Base-by-base conservation (phyloP, 2,113 vertebrate species). In the Polypterus senegalus region DNA sequence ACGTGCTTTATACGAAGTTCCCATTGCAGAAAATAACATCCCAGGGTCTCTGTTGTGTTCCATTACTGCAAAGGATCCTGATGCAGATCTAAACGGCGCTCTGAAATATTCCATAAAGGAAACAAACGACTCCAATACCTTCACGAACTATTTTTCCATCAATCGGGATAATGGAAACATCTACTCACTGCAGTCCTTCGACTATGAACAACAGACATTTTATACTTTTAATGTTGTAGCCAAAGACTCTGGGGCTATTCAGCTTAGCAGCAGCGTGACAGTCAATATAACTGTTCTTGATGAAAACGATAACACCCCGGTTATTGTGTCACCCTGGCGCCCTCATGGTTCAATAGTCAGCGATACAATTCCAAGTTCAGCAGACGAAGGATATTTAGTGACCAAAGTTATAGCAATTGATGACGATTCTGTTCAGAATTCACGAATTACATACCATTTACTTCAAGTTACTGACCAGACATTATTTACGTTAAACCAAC, bases 121-220 rank as follows among this genome's bases (percentile, higher is more conserved):
- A 61, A 77, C 66, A 55, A 70, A 75, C 55, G 75, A 76, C 10
- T 67, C 65, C 48, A 75, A 79, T 65, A 75, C 74, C 44, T 76
- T 79, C 68, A 76, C 78, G 46, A 76, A 76, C 69, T 94, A 95
- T 1, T 90, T 97, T 65, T 94, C 92, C 5, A 90, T 95, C 73
- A 93, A 95, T 76, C 88, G 92, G 0, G 92, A 94, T 83, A 95
- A 88, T 0, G 93, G 93, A 3, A 92, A 93, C 60, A 89, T 94
- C 66, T 97, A 94, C 3, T n/a, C n/a, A n/a, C n/a, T n/a, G n/a
- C n/a, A n/a, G n/a, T n/a, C n/a, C n/a, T n/a, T n/a, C n/a, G n/a
- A n/a, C n/a, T n/a, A n/a, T n/a, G n/a, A n/a, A n/a, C n/a, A n/a
- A n/a, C n/a, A n/a, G n/a, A n/a, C n/a, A n/a, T n/a, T n/a, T n/a